Conservation (phyloP, 2,888 invertebrate genomes). For the Drosophila acutilabella region DNA sequence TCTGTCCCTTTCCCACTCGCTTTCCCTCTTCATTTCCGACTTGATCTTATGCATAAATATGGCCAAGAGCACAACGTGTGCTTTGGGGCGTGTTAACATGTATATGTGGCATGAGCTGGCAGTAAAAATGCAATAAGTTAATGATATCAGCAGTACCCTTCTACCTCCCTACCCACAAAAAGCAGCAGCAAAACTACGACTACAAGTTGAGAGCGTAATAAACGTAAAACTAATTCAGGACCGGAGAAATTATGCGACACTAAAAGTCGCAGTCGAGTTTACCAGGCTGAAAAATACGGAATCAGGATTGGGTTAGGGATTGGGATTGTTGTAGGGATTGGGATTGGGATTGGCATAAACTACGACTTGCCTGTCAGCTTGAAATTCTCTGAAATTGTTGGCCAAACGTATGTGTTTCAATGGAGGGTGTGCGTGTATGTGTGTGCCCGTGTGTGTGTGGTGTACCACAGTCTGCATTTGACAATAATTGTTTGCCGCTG, state of each 20-base stretch:
- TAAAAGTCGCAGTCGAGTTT: constrained; percentile 49
- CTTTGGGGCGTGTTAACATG: constrained; percentile 20
- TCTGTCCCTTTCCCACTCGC: background rate
- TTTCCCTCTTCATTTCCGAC: background rate
- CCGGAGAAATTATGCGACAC: constrained; percentile 63
- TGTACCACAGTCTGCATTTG: constrained; percentile 54
- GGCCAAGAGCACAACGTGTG: constrained; percentile 23
- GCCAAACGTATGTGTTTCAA: constrained; percentile 10
- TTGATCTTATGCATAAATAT: constrained; percentile 77
- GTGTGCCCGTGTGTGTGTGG: constrained; percentile 31
- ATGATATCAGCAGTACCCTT: constrained; percentile 61
- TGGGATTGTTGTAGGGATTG: background rate
- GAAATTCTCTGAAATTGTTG: constrained; percentile 50
- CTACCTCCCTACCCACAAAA: constrained; percentile 25
- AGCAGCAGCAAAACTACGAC: background rate
- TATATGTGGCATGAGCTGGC: constrained; percentile 44
- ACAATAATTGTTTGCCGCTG: constrained; percentile 77
- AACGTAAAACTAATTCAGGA: constrained; percentile 65
- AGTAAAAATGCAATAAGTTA: constrained; percentile 75
- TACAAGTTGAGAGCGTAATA: constrained; percentile 42
- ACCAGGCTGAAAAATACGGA: background rate
- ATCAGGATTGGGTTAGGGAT: background rate
- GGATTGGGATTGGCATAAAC: constrained; percentile 7
- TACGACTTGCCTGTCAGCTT: background rate
- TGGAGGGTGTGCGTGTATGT: constrained; percentile 13